A percentile compares a stretch with the other conserved stretches of the same genome.
These are phyloP conservation scores for Eospalax fontanierii DNA, from an alignment of 2,797 vertebrate genomes.

Conservation along the genomic window DNA sequence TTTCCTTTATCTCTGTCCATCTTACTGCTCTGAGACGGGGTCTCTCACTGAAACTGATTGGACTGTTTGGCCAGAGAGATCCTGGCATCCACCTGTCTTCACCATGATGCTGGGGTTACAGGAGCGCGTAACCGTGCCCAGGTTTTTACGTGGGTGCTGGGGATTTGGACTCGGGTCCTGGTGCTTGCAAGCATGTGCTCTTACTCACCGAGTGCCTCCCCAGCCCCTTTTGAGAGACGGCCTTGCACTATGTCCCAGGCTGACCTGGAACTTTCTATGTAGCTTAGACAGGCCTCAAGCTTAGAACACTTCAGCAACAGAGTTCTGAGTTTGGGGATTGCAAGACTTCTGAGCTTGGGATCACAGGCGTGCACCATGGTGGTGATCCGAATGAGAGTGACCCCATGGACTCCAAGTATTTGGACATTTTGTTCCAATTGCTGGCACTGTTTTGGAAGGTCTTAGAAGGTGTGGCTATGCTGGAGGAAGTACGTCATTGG, in stretches of 20 bases:
- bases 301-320: background rate
- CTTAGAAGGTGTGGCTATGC: too few species aligned
- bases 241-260: background rate
- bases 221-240: too few species aligned
- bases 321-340: too few species aligned
- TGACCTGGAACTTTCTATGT: background rate
- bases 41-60: background rate
- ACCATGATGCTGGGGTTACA: background rate
- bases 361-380: background rate
- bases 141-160: background rate
- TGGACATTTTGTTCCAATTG: too few species aligned
- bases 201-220: background rate
- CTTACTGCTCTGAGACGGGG: background rate
- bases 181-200: background rate
- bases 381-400: too few species aligned
- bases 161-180: background rate
- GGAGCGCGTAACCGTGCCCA: background rate
- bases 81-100: background rate
- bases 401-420: too few species aligned
- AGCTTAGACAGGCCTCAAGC: background rate
- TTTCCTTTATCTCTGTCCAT: too few species aligned
- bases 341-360: background rate
- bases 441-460: too few species aligned
- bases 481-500: too few species aligned
- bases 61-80: background rate